These are phyloP conservation scores for Cactoblastis cactorum DNA, from an alignment of 2,888 invertebrate genomes.

Conservation along the genomic window DNA sequence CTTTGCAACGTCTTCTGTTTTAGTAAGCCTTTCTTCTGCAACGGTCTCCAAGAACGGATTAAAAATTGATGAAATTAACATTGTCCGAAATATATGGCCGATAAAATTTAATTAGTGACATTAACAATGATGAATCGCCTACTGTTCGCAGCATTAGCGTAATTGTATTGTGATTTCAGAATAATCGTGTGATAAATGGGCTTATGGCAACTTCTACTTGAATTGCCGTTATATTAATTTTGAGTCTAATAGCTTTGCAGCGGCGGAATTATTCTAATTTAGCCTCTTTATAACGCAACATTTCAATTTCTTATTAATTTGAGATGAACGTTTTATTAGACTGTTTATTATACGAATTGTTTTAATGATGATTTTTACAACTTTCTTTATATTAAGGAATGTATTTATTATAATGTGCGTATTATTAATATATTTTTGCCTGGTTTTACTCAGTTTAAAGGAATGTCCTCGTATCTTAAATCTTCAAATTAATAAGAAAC, in stretches of 20 bases:
- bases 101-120: conserved; percentile 65
- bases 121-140: conserved; percentile 59
- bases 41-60: conserved; percentile 10
- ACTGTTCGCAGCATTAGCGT: conserved; percentile 49
- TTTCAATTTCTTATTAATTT: conserved; percentile 19
- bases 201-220: conserved; percentile 43
- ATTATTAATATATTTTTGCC: no score
- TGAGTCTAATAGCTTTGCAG: conserved; percentile 37
- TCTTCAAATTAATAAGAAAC: no score
- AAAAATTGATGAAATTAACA: conserved; percentile 33
- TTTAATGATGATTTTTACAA: not conserved
- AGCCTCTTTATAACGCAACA: conserved; percentile 26
- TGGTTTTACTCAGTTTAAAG: no score
- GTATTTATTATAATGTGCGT: no score
- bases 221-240: conserved; percentile 45
- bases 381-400: no score
- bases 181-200: conserved; percentile 64
- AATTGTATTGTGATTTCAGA: conserved; percentile 67
- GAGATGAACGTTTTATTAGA: not conserved
- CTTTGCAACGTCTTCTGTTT: not conserved
- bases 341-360: not conserved
- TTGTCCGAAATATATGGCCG: conserved; percentile 43
- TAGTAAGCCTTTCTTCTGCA: not conserved
- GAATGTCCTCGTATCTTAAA: no score
- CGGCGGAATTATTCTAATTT: conserved; percentile 30